Evolutionary conservation across 2,888 invertebrate genomes (phyloP).

Genomic region (Apoda limacodes): DNA sequence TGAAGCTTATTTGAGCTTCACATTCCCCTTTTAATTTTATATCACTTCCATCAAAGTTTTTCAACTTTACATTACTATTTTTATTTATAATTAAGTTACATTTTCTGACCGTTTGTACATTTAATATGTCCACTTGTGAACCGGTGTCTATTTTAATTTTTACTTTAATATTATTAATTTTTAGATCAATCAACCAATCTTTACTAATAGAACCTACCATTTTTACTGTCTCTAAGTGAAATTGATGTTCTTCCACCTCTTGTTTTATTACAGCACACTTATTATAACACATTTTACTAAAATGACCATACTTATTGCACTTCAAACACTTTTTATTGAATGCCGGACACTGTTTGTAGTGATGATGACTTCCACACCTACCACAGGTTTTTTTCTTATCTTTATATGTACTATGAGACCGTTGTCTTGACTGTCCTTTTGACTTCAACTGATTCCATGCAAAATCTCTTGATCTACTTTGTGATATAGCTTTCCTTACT

Average conservation of each 20-base stretch:
- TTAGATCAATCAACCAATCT: slow-evolving; percentile 3
- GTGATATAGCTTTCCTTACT: no score
- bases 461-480: no score
- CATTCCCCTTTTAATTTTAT: not conserved
- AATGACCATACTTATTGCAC: slow-evolving; percentile 2
- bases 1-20: no score
- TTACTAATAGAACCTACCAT: slow-evolving; percentile 1
- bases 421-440: no score
- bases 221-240: no score
- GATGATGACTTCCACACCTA: no score
- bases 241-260: not conserved
- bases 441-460: not conserved
- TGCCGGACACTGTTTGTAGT: no score
- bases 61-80: not conserved
- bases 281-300: slow-evolving; percentile 1
- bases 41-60: not conserved
- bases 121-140: slow-evolving; percentile 6
- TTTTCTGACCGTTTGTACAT: not conserved
- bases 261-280: not conserved
- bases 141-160: slow-evolving; percentile 6
- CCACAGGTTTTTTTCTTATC: not conserved
- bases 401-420: no score
- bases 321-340: slow-evolving; percentile 5
- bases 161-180: not conserved
- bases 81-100: slow-evolving; percentile 1